Evolutionary conservation across 2,797 vertebrate species (phyloP).

Genomic region (Tympanoctomys barrerae): DNA sequence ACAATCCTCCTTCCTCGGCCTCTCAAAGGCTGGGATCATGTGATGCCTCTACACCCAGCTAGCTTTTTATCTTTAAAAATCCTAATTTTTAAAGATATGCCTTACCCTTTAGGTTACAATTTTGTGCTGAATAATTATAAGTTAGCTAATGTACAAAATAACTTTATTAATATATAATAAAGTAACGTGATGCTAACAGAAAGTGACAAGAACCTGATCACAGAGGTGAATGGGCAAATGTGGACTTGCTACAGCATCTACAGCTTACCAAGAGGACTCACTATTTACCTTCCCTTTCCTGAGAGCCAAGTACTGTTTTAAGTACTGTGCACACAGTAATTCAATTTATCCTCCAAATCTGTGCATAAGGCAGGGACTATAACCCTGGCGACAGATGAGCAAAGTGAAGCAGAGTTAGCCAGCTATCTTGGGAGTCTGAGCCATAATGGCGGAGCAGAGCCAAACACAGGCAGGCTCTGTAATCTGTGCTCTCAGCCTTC

Average conservation of each 20-base stretch:
- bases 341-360: not conserved
- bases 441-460: not conserved
- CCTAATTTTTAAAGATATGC: not conserved
- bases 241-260: not conserved
- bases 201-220: not conserved
- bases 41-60: no score
- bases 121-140: not conserved
- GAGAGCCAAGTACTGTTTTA: not conserved
- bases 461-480: not conserved
- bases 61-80: not conserved
- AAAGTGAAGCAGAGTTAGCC: not conserved
- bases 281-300: not conserved
- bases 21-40: not conserved
- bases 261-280: not conserved
- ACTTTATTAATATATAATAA: not conserved
- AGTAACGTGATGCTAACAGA: not conserved
- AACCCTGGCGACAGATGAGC: not conserved
- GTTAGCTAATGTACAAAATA: not conserved
- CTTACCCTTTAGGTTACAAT: not conserved
- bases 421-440: no score
- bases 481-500: not conserved
- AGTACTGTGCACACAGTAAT: not conserved
- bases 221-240: not conserved
- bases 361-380: not conserved
- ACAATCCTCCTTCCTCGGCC: not conserved